Percentiles rank a stretch among this genome's conserved stretches.
Evolutionary conservation across 2,888 invertebrate genomes (phyloP).

Genomic region (Tachystola acroxantha): DNA sequence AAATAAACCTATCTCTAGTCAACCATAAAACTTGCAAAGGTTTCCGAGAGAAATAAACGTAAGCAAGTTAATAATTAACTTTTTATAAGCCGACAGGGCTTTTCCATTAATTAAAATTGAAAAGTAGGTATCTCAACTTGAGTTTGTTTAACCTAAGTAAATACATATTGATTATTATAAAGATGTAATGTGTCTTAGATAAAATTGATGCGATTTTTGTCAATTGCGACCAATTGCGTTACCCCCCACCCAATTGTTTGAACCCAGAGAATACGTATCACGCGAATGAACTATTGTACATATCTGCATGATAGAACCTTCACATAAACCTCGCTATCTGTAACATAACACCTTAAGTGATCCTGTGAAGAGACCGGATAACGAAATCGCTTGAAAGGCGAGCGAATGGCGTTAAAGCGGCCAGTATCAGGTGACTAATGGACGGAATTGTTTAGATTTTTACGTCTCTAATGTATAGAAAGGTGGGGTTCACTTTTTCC

Average conservation of each 20-base stretch:
- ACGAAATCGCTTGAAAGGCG: slow-evolving; percentile 15
- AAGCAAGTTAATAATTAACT: slow-evolving; percentile 1
- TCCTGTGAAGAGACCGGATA: slow-evolving; percentile 22
- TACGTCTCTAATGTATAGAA: neutral
- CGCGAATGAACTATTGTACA: too few species aligned
- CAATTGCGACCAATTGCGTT: too few species aligned
- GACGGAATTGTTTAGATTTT: slow-evolving; percentile 15
- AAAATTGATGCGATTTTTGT: too few species aligned
- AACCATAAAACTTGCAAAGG: too few species aligned
- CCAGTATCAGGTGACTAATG: slow-evolving; percentile 49
- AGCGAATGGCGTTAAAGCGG: slow-evolving; percentile 23
- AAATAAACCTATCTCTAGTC: too few species aligned
- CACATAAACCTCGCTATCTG: slow-evolving; percentile 14
- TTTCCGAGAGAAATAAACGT: neutral
- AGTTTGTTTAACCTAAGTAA: too few species aligned
- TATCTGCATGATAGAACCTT: too few species aligned
- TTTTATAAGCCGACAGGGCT: neutral
- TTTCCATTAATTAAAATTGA: neutral
- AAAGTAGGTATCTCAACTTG: neutral
- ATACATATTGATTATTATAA: too few species aligned
- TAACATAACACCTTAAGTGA: slow-evolving; percentile 52
- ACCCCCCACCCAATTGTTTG: too few species aligned
- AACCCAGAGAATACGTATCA: too few species aligned
- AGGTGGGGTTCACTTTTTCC: neutral
- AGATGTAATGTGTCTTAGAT: too few species aligned